A percentile compares a stretch with the other conserved stretches of the same genome.
These are phyloP conservation scores for Ancistrus triradiatus DNA, from an alignment of 2,113 vertebrate species.

Conservation along the genomic window DNA sequence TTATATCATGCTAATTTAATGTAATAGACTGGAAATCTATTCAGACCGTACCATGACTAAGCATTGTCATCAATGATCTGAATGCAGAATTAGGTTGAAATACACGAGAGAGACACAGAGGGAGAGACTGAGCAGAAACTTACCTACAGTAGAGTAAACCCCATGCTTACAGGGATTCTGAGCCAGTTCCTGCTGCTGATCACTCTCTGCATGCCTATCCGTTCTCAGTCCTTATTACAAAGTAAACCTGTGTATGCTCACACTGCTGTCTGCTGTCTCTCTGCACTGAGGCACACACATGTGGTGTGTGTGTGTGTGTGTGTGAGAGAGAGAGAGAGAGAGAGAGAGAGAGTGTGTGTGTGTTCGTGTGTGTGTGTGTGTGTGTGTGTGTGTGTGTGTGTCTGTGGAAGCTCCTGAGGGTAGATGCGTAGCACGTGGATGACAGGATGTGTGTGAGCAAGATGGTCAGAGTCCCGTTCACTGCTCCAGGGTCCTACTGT, in stretches of 20 bases:
- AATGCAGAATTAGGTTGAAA: neutral
- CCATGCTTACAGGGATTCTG: neutral
- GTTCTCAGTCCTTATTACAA: neutral
- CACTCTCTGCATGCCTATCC: neutral
- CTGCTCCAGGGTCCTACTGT: constrained; percentile 15
- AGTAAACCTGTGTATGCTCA: constrained; percentile 1
- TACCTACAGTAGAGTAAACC: constrained; percentile 25
- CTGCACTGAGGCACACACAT: neutral
- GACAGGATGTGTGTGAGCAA: constrained; percentile 10
- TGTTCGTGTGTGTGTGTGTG: constrained; percentile 2
- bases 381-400: neutral
- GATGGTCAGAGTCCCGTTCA: constrained; percentile 4
- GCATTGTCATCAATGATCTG: neutral
- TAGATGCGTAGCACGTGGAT: constrained; percentile 10
- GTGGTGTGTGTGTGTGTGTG: constrained; percentile 6
- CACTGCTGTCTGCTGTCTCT: neutral
- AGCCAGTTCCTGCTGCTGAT: constrained; percentile 2
- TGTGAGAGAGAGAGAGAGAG: no score
- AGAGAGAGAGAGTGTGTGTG: constrained; percentile 13
- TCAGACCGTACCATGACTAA: constrained; percentile 6
- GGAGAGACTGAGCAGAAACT: constrained; percentile 20
- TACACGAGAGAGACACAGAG: neutral
- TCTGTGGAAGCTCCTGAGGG: constrained; percentile 4
- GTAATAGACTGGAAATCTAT: no score
- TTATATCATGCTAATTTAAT: neutral